A percentile compares a stretch with the other conserved stretches of the same genome.
phyloP scores from a whole-genome alignment of 2,113 vertebrate species.

The Fulica atra region DNA sequence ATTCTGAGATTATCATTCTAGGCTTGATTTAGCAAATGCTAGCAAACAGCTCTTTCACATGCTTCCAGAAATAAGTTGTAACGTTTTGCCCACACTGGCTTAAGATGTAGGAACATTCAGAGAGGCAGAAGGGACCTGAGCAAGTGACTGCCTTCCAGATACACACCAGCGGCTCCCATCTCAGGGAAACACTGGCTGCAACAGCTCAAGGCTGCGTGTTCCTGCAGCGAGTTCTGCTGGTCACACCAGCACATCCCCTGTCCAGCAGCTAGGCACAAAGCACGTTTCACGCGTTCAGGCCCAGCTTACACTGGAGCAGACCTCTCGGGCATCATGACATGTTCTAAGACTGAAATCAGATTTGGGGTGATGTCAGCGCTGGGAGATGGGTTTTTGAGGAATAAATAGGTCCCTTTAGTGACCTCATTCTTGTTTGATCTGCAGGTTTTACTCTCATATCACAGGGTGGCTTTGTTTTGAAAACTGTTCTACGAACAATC shows the following conservation, averaged over 20 bases:
- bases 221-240: not conserved
- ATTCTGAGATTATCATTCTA: not conserved
- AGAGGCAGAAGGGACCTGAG: not conserved
- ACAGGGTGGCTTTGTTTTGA: not conserved
- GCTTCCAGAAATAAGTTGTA: not conserved
- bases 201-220: fast-evolving
- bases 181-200: not conserved
- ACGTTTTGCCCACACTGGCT: not conserved
- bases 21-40: not conserved
- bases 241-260: not conserved
- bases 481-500: not conserved
- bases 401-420: not conserved
- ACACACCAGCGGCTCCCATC: not conserved
- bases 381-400: not conserved
- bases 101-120: not conserved
- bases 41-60: not conserved
- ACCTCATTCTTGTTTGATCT: not conserved
- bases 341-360: not conserved
- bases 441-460: not conserved
- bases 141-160: not conserved
- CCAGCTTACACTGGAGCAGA: not conserved
- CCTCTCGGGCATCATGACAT: not conserved
- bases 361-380: not conserved
- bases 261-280: not conserved
- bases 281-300: not conserved